Evolutionary conservation across 2,797 vertebrate species (phyloP).

Genomic region (Buceros bicornis): DNA sequence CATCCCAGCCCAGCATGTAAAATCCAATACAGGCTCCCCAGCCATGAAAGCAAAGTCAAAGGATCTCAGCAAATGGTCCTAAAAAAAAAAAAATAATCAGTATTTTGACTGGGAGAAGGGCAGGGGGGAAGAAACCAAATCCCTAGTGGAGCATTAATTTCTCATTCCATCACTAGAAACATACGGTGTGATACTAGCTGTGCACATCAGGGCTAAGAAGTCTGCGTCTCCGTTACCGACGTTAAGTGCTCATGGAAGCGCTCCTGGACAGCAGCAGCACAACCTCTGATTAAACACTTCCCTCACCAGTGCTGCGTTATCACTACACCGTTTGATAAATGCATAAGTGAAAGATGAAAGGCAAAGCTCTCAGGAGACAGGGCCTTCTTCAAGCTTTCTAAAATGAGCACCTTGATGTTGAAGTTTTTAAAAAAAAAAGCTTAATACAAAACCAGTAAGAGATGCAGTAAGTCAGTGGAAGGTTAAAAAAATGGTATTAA

Average conservation of each 20-base stretch:
- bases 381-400: background rate
- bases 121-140: background rate
- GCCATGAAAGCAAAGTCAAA: background rate
- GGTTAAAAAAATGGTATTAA: background rate
- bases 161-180: background rate
- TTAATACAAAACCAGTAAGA: background rate
- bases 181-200: background rate
- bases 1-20: background rate
- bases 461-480: background rate
- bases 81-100: background rate
- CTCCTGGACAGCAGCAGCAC: background rate
- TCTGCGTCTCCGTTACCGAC: fast-evolving
- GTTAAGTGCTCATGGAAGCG: background rate
- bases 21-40: fast-evolving
- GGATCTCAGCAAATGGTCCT: background rate
- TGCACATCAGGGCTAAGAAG: background rate
- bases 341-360: background rate
- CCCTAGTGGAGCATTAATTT: background rate
- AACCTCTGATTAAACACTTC: background rate
- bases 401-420: background rate
- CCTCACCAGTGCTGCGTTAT: background rate
- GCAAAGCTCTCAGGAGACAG: background rate
- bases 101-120: background rate
- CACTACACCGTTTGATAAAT: background rate
- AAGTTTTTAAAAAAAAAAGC: background rate